phyloP scores from a whole-genome alignment of 37 sponge, comb jelly and placozoan species.

The Bolinopsis microptera region DNA sequence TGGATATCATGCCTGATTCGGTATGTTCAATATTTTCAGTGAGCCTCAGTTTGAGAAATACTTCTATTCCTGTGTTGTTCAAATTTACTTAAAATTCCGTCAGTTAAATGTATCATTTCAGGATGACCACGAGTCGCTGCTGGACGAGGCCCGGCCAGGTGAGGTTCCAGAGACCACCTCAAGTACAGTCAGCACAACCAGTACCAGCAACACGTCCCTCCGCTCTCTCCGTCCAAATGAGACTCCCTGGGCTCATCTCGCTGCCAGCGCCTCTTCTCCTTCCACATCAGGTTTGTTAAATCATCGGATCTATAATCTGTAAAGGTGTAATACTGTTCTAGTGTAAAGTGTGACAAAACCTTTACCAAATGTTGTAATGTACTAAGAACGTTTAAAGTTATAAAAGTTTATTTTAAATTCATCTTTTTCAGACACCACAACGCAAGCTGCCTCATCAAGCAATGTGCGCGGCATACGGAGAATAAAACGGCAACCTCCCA shows the following conservation, averaged over 20 bases:
- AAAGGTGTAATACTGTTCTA: too few relatives aligned
- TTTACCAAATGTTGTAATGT: neutral
- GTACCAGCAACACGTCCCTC: neutral
- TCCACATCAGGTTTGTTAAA: neutral
- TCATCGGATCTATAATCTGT: too few relatives aligned
- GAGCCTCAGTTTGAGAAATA: too few relatives aligned
- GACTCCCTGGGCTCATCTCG: conserved; percentile 45
- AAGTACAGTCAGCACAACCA: conserved; percentile 13
- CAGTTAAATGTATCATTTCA: too few relatives aligned
- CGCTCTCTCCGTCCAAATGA: neutral
- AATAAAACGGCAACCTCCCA: conserved; percentile 34
- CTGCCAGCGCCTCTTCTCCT: neutral
- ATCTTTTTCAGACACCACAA: conserved; percentile 13
- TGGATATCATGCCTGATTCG: conserved; percentile 26
- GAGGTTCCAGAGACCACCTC: neutral
- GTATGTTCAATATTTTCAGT: neutral
- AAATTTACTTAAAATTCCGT: too few relatives aligned
- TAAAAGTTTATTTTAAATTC: too few relatives aligned
- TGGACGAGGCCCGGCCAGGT: neutral
- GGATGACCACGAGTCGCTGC: conserved; percentile 52
- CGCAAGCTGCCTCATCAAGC: conserved; percentile 2
- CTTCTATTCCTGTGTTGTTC: neutral
- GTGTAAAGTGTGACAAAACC: too few relatives aligned
- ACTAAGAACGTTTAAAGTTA: too few relatives aligned
- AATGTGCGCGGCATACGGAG: conserved; percentile 1